Base-by-base conservation (phyloP, 2,888 invertebrate genomes). In the Gastracanthus pulcherrimus region DNA sequence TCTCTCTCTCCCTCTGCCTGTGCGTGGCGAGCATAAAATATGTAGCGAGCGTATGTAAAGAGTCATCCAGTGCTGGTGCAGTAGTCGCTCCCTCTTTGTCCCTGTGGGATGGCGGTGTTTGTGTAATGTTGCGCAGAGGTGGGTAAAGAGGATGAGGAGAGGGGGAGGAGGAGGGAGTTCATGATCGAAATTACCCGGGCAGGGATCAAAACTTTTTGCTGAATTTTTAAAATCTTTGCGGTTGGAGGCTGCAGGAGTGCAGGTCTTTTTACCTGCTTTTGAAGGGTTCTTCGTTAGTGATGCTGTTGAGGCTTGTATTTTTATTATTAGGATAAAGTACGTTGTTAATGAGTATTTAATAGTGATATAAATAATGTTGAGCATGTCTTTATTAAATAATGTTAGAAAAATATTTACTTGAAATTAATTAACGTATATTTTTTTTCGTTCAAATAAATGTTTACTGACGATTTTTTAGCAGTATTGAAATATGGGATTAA, bases 31-130 rank as follows among this genome's bases (percentile, higher is more conserved):
- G 82, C 85, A 85, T 86, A 85, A 86, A 86, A 86, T 86, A 85
- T 86, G 84, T 85, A 83, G 84, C 81, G 80, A 75, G 72, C 85
- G 80, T 87, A 87, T 83, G 84, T 75, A 85, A 86, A 86, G 85
- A 85, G 84, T 86, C 84, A 83, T 84, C 84, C 80, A 77, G 29
- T 19, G 19, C 34, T 3, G n/a, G 36, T 16, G 45, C 5, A n/a
- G n/a, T n/a, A n/a, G n/a, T n/a, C n/a, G n/a, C n/a, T n/a, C n/a
- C n/a, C n/a, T n/a, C n/a, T n/a, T 55, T 26, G 13, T 51, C 7
- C 9, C 23, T 26, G 26, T 51, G 23, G 51, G 51, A 23, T 23
- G 7, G 51, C 23, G 19, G 51, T 23, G 51, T 51, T 51, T 55
- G 55, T 19, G 3, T 55, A 55, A 55, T 55, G 55, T 26, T 55